Conservation (phyloP, 2,797 vertebrate species). For the Microtus obscurus region DNA sequence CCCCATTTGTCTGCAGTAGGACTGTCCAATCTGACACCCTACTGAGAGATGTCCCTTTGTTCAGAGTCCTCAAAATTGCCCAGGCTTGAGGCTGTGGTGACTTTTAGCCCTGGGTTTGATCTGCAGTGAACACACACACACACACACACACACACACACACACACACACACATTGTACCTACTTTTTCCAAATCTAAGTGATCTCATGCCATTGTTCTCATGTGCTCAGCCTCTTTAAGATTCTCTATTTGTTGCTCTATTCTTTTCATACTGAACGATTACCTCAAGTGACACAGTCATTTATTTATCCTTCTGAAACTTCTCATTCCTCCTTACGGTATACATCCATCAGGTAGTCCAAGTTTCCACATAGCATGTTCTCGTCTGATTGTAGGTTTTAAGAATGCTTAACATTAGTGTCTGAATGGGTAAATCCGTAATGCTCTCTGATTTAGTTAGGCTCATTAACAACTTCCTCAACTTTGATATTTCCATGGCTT, state of each 20-base stretch:
- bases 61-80: background rate
- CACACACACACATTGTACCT: background rate
- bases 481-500: background rate
- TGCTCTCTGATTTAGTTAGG: background rate
- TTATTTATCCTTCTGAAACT: background rate
- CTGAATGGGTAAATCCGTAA: background rate
- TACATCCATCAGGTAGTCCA: background rate
- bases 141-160: background rate
- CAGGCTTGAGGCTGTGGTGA: background rate
- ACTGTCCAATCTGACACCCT: background rate
- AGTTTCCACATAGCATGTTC: background rate
- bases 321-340: background rate
- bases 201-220: background rate
- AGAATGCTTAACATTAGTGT: background rate
- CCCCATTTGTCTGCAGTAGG: background rate
- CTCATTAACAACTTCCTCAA: background rate
- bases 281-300: background rate
- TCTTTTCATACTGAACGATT: background rate
- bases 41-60: background rate
- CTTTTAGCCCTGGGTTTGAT: background rate
- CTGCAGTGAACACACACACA: background rate
- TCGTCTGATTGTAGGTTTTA: background rate
- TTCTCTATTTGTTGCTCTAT: background rate
- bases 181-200: background rate
- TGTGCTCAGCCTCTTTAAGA: accelerated